A percentile compares a stretch with the other conserved stretches of the same genome.
Conservation (phyloP, 2,113 vertebrate species). For the Anarhynchus alexandrinus region DNA sequence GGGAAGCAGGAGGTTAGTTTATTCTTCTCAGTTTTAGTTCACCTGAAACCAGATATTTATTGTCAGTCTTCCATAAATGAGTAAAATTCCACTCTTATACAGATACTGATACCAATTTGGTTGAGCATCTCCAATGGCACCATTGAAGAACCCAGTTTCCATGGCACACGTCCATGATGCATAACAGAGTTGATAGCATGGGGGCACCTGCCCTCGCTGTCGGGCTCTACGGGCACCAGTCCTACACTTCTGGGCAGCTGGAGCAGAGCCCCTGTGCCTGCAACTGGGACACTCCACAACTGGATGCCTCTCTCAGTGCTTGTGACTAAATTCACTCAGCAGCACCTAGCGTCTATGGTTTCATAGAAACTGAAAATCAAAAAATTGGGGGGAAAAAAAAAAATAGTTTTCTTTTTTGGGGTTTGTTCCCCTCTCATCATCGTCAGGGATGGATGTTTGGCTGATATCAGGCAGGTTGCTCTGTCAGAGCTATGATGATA, state of each 20-base stretch:
- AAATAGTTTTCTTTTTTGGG: background rate
- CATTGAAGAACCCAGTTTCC: background rate
- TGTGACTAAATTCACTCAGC: background rate
- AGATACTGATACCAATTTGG: background rate
- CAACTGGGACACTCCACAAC: background rate
- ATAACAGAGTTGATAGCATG: background rate
- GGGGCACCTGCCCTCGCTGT: rapidly evolving
- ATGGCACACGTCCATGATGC: rapidly evolving
- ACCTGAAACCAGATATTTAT: background rate
- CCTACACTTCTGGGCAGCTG: background rate
- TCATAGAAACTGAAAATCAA: background rate
- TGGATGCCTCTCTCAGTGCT: background rate
- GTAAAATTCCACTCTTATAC: background rate
- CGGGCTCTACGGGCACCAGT: background rate
- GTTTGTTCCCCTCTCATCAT: background rate
- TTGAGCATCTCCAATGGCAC: background rate
- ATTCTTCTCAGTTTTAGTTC: background rate
- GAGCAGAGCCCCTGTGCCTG: background rate
- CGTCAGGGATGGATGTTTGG: background rate
- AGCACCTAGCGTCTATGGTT: background rate
- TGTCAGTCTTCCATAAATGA: background rate
- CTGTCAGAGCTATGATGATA: background rate
- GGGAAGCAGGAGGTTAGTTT: background rate
- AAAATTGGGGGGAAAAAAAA: background rate
- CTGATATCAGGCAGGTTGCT: background rate